These are phyloP conservation scores for Hippocampus comes DNA, from an alignment of 2,113 vertebrate species.

Conservation along the genomic window DNA sequence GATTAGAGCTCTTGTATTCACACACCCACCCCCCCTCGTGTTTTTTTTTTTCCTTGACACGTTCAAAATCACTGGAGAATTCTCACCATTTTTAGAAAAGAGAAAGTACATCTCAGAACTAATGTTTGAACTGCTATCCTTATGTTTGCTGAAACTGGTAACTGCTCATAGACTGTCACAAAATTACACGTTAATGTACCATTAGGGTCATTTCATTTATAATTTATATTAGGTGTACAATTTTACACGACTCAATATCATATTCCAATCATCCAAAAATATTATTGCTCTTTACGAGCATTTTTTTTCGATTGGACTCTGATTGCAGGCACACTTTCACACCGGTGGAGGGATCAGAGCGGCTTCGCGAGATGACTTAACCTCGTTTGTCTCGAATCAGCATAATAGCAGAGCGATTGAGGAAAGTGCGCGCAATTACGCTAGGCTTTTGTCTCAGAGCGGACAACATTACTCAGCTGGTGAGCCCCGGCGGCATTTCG, in stretches of 20 bases:
- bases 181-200: constrained; percentile 1
- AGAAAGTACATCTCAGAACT: not conserved
- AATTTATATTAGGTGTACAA: too few relatives aligned
- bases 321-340: constrained; percentile 33
- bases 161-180: too few relatives aligned
- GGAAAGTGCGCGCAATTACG: not conserved
- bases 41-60: not conserved
- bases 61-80: not conserved
- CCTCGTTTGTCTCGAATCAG: constrained; percentile 1
- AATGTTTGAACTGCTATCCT: too few relatives aligned
- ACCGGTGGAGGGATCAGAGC: not conserved
- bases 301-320: constrained; percentile 35
- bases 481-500: not conserved
- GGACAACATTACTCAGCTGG: not conserved
- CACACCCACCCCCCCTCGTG: too few relatives aligned
- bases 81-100: not conserved
- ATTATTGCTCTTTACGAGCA: constrained; percentile 44
- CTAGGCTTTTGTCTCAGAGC: not conserved
- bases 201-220: constrained; percentile 29
- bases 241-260: constrained; percentile 58
- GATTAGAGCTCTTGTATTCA: constrained; percentile 38
- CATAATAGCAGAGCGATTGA: not conserved
- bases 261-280: constrained; percentile 36
- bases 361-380: not conserved
- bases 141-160: too few relatives aligned